phyloP scores from a whole-genome alignment of 92 coral and sea anemone genomes.

The Actinostola sp. region DNA sequence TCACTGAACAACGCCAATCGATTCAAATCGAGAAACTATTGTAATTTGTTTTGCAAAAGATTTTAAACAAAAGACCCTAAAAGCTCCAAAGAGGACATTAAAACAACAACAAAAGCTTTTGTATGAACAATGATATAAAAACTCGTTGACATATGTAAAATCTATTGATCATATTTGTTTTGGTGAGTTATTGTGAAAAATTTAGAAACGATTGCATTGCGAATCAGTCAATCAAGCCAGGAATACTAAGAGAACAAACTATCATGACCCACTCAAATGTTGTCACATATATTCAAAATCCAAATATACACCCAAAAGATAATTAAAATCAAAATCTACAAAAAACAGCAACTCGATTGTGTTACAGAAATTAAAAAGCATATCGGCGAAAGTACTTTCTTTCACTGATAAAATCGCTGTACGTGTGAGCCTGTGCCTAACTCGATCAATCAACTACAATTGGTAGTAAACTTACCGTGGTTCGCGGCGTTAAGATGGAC shows the following conservation, averaged over 20 bases:
- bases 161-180: conserved; percentile 71
- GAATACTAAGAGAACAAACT: conserved; percentile 10
- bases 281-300: background rate
- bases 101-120: conserved; percentile 61
- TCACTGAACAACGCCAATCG: background rate
- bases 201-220: conserved; percentile 69
- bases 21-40: conserved; percentile 32
- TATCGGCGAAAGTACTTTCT: background rate
- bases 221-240: conserved; percentile 56
- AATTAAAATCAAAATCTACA: conserved; percentile 5
- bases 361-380: background rate
- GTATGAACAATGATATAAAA: conserved; percentile 61
- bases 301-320: background rate
- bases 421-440: too few species aligned
- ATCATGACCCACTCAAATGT: background rate
- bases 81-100: conserved; percentile 58
- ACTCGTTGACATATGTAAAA: conserved; percentile 85
- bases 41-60: conserved; percentile 45
- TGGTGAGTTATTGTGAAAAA: conserved; percentile 64
- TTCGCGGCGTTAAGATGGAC: too few species aligned
- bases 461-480: too few species aligned
- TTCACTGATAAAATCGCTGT: background rate
- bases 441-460: too few species aligned
- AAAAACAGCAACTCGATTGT: background rate
- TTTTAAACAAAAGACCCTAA: conserved; percentile 49